Percentiles rank a stretch among this genome's conserved stretches.
Conservation (phyloP, 2,797 vertebrate species). For the Chloroceryle amazona region DNA sequence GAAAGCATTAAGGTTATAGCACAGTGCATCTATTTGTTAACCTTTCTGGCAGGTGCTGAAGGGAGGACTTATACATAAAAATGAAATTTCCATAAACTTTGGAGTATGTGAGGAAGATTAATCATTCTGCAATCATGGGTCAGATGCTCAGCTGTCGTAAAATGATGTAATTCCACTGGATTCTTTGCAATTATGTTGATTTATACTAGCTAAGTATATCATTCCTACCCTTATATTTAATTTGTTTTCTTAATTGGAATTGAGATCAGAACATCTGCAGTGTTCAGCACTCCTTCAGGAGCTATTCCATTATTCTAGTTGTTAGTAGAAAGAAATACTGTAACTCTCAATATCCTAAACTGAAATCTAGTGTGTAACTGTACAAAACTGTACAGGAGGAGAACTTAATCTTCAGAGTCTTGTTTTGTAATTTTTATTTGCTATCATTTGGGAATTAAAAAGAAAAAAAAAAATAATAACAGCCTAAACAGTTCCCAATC, state of each 20-base stretch:
- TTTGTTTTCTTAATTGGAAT: not conserved
- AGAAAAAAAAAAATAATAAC: not conserved
- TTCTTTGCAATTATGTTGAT: not conserved
- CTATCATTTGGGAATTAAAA: not conserved
- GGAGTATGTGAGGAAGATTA: conserved; percentile 33
- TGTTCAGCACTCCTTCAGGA: not conserved
- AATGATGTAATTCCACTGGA: not conserved
- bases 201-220: not conserved
- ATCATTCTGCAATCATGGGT: not conserved
- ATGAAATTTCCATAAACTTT: conserved; percentile 20
- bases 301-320: not conserved
- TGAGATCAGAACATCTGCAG: not conserved
- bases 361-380: not conserved
- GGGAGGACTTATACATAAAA: conserved; percentile 41
- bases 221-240: not conserved
- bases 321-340: not conserved
- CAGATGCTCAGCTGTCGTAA: not conserved
- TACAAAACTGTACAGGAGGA: not conserved
- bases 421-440: not conserved
- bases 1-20: not conserved
- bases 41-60: conserved; percentile 67
- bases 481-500: not conserved
- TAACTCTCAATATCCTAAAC: not conserved
- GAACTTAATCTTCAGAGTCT: not conserved
- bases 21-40: conserved; percentile 53